A percentile compares a stretch with the other conserved stretches of the same genome.
Evolutionary conservation across 2,797 vertebrate genomes (phyloP).

Genomic region (Calcarius lapponicus): DNA sequence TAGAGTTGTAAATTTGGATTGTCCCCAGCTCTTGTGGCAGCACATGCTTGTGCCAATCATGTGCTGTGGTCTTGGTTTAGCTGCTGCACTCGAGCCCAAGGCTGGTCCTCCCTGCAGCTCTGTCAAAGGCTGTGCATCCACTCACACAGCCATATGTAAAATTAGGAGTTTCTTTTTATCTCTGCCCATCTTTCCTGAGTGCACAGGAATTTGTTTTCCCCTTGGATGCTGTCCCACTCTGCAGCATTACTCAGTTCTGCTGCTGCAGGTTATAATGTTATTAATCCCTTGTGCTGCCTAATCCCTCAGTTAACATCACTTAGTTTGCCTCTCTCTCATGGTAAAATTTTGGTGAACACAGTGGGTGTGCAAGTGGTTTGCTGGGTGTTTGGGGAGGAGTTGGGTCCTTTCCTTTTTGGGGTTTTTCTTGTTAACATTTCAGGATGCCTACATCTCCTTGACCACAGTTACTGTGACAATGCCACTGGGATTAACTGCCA

Average conservation of each 20-base stretch:
- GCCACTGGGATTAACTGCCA: not conserved
- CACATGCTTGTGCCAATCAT: slow-evolving; percentile 51
- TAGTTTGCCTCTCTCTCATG: not conserved
- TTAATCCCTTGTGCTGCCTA: slow-evolving; percentile 2
- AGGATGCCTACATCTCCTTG: not conserved
- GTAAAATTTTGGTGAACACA: not conserved
- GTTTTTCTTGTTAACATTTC: not conserved
- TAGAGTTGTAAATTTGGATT: slow-evolving; percentile 6
- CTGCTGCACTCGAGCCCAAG: not conserved
- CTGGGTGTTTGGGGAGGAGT: not conserved
- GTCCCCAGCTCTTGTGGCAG: not conserved
- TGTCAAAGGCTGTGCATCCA: not conserved
- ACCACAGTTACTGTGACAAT: not conserved
- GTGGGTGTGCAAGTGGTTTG: not conserved
- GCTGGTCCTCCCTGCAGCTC: not conserved
- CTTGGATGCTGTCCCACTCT: not conserved
- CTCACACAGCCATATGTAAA: not conserved
- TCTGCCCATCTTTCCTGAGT: not conserved
- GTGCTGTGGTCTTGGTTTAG: not conserved
- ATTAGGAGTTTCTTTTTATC: not conserved
- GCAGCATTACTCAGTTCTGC: not conserved
- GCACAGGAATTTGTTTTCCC: not conserved
- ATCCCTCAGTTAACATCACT: not conserved
- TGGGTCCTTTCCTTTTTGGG: not conserved
- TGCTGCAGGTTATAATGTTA: slow-evolving; percentile 32